Evolutionary conservation across 2,113 vertebrate species (phyloP).

Genomic region (Penelope pileata): DNA sequence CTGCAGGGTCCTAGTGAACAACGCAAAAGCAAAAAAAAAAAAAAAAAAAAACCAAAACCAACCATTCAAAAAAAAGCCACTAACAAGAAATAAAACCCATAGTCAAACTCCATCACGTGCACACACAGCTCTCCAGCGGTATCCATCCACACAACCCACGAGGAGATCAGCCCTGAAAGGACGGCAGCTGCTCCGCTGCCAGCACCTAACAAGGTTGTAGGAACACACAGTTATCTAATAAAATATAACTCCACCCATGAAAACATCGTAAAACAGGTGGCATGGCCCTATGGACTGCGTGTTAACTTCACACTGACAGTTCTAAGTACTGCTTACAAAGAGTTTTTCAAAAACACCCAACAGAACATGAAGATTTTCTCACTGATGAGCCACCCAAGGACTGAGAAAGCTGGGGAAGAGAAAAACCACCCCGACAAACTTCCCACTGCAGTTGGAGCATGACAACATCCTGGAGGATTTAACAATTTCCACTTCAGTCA

Average conservation of each 20-base stretch:
- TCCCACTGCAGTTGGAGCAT: not conserved
- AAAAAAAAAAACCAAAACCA: too few relatives aligned
- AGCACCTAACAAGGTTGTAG: not conserved
- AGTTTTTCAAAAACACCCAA: not conserved
- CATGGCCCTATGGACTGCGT: not conserved
- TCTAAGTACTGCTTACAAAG: not conserved
- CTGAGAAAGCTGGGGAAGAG: not conserved
- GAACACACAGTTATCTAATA: not conserved
- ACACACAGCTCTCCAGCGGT: not conserved
- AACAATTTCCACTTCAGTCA: slow-evolving; percentile 21
- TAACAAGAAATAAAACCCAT: too few relatives aligned
- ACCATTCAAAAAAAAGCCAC: too few relatives aligned
- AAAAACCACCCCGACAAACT: not conserved
- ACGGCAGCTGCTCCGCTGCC: not conserved
- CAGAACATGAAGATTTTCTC: not conserved
- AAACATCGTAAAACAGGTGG: not conserved
- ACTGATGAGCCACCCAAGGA: not conserved
- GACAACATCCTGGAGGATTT: not conserved
- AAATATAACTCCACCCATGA: not conserved
- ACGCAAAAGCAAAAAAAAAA: too few relatives aligned
- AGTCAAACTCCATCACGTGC: not conserved
- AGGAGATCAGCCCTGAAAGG: not conserved
- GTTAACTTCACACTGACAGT: not conserved
- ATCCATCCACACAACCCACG: not conserved
- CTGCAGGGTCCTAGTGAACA: not conserved